Percentiles rank a stretch among this genome's conserved stretches.
These are phyloP conservation scores for Pseudomyrmex gracilis DNA, from an alignment of 1,140 invertebrate genomes.

Conservation along the genomic window DNA sequence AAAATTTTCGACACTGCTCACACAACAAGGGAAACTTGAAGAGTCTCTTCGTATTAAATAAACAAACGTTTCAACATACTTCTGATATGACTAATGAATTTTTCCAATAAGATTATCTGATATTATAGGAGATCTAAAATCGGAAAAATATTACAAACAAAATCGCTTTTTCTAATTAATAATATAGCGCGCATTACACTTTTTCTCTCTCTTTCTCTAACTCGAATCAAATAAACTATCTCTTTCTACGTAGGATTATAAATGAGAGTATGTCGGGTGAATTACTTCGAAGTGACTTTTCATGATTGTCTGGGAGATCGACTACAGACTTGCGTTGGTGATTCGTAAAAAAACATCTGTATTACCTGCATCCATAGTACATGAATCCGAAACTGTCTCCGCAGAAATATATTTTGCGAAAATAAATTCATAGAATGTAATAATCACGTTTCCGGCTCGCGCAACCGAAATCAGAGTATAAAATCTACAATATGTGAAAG, in stretches of 20 bases:
- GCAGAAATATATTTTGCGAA: conserved; percentile 47
- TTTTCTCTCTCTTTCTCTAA: not conserved
- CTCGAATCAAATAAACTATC: not conserved
- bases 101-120: conserved; percentile 7
- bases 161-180: conserved; percentile 3
- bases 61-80: not conserved
- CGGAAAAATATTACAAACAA: not conserved
- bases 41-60: not conserved
- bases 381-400: conserved; percentile 39
- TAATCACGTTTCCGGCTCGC: conserved; percentile 2
- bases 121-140: not conserved
- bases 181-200: too few relatives aligned
- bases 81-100: conserved; percentile 1
- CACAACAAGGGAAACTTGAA: not conserved
- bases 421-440: conserved; percentile 36
- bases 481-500: conserved; percentile 36
- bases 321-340: conserved; percentile 34
- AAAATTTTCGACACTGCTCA: not conserved
- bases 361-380: conserved; percentile 57
- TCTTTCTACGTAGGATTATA: conserved; percentile 19
- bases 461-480: conserved; percentile 9
- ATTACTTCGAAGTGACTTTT: conserved; percentile 19
- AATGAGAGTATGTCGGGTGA: conserved; percentile 23
- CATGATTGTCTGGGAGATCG: conserved; percentile 18
- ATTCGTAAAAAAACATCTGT: conserved; percentile 53